phyloP scores from a whole-genome alignment of 2,113 vertebrate species.

The Ochotona curzoniae region DNA sequence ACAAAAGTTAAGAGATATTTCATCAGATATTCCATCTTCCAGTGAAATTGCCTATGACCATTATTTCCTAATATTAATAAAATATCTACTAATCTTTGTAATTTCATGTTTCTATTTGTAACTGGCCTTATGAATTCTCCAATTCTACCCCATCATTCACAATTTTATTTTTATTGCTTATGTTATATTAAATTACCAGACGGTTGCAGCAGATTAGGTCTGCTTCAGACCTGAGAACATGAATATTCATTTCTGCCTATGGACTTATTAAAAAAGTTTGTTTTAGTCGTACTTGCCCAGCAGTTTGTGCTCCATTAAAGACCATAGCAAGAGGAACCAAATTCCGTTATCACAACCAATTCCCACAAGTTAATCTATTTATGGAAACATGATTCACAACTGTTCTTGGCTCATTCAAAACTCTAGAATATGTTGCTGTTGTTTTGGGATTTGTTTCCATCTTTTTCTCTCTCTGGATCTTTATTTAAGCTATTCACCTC shows the following conservation, averaged over 20 bases:
- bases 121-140: not conserved
- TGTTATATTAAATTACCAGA: not conserved
- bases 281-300: not conserved
- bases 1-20: not conserved
- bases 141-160: not conserved
- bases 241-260: not conserved
- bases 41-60: not conserved
- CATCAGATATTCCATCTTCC: not conserved
- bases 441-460: not conserved
- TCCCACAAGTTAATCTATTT: not conserved
- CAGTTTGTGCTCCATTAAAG: not conserved
- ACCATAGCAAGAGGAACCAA: not conserved
- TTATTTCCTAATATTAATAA: constrained; percentile 24
- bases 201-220: not conserved
- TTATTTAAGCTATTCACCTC: not conserved
- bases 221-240: not conserved
- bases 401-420: not conserved
- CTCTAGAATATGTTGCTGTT: not conserved
- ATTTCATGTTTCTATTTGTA: constrained; percentile 4
- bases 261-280: not conserved
- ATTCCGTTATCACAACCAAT: not conserved
- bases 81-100: not conserved
- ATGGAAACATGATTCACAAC: not conserved
- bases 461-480: not conserved
- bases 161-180: constrained; percentile 59